Conservation (phyloP, 1,140 invertebrate genomes). For the Neodiprion lecontei region DNA sequence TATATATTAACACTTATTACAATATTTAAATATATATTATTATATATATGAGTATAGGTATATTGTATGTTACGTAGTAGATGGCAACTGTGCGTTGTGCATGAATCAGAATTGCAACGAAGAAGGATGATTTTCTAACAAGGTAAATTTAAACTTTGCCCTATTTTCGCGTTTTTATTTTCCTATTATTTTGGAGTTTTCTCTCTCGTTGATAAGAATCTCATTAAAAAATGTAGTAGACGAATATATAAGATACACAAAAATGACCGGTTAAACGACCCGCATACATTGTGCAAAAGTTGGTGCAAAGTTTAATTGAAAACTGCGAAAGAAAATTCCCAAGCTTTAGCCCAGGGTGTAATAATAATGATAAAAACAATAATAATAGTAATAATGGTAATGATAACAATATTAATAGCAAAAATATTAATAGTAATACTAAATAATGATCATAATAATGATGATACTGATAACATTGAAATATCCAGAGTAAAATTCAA, state of each 20-base stretch:
- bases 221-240: too few species aligned
- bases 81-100: background rate
- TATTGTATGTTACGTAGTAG: conserved; percentile 61
- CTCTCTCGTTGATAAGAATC: too few species aligned
- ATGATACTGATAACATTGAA: conserved; percentile 30
- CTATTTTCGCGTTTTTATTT: background rate
- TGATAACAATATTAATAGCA: conserved; percentile 1
- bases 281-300: background rate
- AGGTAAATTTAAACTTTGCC: background rate
- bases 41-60: conserved; percentile 41
- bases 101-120: background rate
- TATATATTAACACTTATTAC: conserved; percentile 50
- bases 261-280: too few species aligned
- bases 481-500: conserved; percentile 40
- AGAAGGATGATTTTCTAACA: background rate
- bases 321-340: conserved; percentile 12
- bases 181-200: background rate
- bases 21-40: conserved; percentile 35
- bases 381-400: conserved; percentile 42
- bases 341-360: conserved; percentile 39
- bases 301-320: background rate
- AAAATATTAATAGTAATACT: conserved; percentile 13
- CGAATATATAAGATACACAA: too few species aligned
- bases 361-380: conserved; percentile 2
- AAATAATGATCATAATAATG: conserved; percentile 37